phyloP scores from a whole-genome alignment of 1,140 invertebrate species.

The Bombus pyrosoma region DNA sequence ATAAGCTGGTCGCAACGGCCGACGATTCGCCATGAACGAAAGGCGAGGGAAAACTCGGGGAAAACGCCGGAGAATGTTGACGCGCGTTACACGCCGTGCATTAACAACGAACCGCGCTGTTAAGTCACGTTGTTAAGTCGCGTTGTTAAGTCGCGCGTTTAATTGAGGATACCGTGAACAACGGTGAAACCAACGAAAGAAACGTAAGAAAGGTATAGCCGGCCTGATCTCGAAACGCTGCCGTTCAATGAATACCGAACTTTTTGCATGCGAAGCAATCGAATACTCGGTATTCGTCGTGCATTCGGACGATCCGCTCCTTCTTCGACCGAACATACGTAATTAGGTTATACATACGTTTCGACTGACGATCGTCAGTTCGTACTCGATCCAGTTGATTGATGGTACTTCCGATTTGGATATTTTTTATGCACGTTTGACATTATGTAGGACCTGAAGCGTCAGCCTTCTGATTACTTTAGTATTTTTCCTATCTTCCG shows the following conservation, averaged over 20 bases:
- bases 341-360: conserved; percentile 33
- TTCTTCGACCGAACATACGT: conserved; percentile 30
- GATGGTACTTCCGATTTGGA: background rate
- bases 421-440: background rate
- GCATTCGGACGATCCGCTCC: conserved; percentile 2
- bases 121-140: background rate
- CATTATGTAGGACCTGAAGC: background rate
- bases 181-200: conserved; percentile 47
- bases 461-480: background rate
- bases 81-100: background rate
- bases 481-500: no score
- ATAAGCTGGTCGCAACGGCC: conserved; percentile 22
- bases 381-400: background rate
- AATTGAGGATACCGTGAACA: conserved; percentile 49
- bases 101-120: conserved; percentile 30
- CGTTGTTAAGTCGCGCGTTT: conserved; percentile 11
- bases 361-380: background rate
- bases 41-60: background rate
- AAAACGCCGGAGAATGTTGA: background rate
- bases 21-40: conserved; percentile 7
- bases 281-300: background rate
- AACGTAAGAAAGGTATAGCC: conserved; percentile 3
- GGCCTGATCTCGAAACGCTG: conserved; percentile 45
- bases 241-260: conserved; percentile 23
- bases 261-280: conserved; percentile 12